Evolutionary conservation across 2,797 vertebrate genomes (phyloP).

Genomic region (Moxostoma hubbsi): DNA sequence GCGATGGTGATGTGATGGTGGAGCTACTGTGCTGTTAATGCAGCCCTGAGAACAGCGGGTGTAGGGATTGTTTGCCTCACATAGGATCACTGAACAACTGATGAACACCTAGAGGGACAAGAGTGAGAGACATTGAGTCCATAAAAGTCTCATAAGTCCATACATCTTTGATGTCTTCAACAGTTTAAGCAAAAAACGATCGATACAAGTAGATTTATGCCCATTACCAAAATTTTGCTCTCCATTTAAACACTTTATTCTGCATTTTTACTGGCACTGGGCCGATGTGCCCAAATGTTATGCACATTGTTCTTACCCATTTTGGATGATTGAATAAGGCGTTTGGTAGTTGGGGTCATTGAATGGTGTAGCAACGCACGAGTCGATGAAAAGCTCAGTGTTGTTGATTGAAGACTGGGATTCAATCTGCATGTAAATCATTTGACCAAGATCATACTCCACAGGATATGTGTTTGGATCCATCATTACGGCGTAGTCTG

Average conservation of each 20-base stretch:
- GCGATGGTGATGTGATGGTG: background rate
- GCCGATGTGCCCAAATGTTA: no score
- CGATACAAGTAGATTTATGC: no score
- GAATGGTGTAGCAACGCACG: conserved; percentile 70
- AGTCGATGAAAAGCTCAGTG: conserved; percentile 74
- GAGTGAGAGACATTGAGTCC: background rate
- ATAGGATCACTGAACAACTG: conserved; percentile 76
- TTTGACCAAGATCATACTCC: conserved; percentile 57
- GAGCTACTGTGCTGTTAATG: conserved; percentile 8
- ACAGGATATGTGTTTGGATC: conserved; percentile 65
- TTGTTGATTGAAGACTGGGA: conserved; percentile 65
- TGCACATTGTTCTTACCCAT: conserved; percentile 63
- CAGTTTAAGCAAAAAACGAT: no score
- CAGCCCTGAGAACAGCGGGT: conserved; percentile 72
- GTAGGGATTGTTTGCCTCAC: conserved; percentile 59
- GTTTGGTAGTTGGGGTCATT: conserved; percentile 66
- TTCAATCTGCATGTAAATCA: conserved; percentile 73
- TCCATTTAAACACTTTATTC: no score
- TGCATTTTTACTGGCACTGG: no score
- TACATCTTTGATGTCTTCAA: background rate
- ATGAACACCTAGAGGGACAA: conserved; percentile 72
- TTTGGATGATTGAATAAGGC: conserved; percentile 72
- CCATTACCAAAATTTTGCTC: no score
- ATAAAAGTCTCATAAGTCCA: background rate
- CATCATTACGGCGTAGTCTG: conserved; percentile 40